Evolutionary conservation across 2,113 vertebrate species (phyloP).

Genomic region (Blennius ocellaris): DNA sequence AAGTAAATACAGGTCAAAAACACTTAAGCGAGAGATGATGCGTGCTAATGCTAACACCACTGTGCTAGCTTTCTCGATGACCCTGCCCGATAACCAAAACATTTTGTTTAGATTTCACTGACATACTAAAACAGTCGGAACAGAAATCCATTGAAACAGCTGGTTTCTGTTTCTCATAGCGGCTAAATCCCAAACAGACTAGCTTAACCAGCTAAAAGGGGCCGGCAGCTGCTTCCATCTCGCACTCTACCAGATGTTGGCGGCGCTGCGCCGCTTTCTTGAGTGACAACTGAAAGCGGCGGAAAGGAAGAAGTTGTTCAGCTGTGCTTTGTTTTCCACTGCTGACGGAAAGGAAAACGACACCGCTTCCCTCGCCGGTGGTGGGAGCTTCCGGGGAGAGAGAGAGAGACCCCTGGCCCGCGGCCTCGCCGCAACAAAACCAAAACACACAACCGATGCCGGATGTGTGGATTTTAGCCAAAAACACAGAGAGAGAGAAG

Average conservation of each 20-base stretch:
- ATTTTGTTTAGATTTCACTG: no score
- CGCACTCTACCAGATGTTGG: neutral
- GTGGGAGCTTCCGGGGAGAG: neutral
- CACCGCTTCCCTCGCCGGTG: neutral
- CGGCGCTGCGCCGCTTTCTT: neutral
- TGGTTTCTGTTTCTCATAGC: no score
- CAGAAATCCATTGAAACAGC: no score
- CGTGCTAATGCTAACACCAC: no score
- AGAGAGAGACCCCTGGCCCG: neutral
- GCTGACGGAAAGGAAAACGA: neutral
- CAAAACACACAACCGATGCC: slow-evolving; percentile 12
- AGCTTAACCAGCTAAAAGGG: neutral
- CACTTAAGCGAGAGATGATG: no score
- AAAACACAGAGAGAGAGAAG: slow-evolving; percentile 5
- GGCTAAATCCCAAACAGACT: neutral
- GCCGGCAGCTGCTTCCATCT: neutral
- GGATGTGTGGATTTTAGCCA: slow-evolving; percentile 20
- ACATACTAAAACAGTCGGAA: no score
- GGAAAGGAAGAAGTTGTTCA: neutral
- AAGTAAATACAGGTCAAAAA: no score
- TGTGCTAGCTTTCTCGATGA: no score
- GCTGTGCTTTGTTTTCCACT: neutral
- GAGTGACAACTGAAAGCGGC: neutral
- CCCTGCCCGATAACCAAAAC: no score
- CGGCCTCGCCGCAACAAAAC: slow-evolving; percentile 11